Evolutionary conservation across 2,113 vertebrate species (phyloP).

Genomic region (Leiothrix lutea): DNA sequence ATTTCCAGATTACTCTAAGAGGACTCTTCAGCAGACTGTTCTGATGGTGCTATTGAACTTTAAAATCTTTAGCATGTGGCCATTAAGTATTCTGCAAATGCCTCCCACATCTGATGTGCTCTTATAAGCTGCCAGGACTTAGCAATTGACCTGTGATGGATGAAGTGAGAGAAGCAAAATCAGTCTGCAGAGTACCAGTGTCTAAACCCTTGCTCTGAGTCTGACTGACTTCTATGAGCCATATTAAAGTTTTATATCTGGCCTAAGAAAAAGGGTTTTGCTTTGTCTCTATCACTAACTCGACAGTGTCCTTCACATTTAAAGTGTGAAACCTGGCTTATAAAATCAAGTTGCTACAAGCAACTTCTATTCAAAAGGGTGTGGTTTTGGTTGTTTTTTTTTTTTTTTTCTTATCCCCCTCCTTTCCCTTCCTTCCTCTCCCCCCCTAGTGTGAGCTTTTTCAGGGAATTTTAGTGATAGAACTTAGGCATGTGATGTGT

Average conservation of each 20-base stretch:
- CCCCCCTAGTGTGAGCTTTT: not conserved
- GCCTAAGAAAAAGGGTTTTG: not conserved
- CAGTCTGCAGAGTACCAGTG: not conserved
- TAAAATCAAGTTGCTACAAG: not conserved
- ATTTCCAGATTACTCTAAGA: not conserved
- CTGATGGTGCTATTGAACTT: slow-evolving; percentile 42
- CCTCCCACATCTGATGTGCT: slow-evolving; percentile 6
- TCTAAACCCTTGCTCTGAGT: not conserved
- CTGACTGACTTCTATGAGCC: not conserved
- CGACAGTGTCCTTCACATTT: not conserved
- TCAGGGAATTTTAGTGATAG: not conserved
- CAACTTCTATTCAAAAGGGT: not conserved
- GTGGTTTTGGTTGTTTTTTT: too few relatives aligned
- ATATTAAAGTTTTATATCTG: not conserved
- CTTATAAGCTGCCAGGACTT: slow-evolving; percentile 40
- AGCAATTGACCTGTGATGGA: slow-evolving; percentile 51
- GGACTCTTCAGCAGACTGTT: not conserved
- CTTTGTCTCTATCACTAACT: not conserved
- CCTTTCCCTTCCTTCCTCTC: not conserved
- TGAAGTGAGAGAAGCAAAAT: slow-evolving; percentile 38
- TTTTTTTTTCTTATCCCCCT: not conserved
- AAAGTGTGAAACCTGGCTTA: not conserved
- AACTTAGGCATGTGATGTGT: not conserved
- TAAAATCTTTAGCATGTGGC: slow-evolving; percentile 10
- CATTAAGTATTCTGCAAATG: slow-evolving; percentile 44